phyloP scores from a whole-genome alignment of 2,888 invertebrate species.

The Subacronicta megacephala region DNA sequence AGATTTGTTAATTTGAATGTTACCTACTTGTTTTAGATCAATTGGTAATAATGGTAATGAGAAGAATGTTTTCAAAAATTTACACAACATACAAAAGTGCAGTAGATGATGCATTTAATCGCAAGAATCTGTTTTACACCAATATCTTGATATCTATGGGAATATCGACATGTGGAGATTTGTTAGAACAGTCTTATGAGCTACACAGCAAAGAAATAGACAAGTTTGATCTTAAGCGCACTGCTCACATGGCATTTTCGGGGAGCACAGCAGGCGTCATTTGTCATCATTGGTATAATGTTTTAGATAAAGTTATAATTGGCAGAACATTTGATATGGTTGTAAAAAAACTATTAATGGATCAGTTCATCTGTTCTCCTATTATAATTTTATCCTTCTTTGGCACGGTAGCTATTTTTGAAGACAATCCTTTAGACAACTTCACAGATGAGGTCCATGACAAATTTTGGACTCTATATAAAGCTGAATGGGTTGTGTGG shows the following conservation, averaged over 20 bases:
- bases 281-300: slow-evolving; percentile 96
- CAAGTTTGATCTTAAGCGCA: slow-evolving; percentile 90
- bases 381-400: slow-evolving; percentile 94
- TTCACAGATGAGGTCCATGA: slow-evolving; percentile 91
- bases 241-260: slow-evolving; percentile 93
- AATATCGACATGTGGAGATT: slow-evolving; percentile 94
- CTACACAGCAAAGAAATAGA: slow-evolving; percentile 88
- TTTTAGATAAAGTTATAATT: slow-evolving; percentile 92
- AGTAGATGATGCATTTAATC: slow-evolving; percentile 85
- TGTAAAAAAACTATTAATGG: slow-evolving; percentile 94
- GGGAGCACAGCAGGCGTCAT: slow-evolving; percentile 94
- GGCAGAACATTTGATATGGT: slow-evolving; percentile 92
- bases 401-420: slow-evolving; percentile 92
- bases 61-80: slow-evolving; percentile 71
- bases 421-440: slow-evolving; percentile 90
- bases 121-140: slow-evolving; percentile 93
- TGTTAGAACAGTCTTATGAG: slow-evolving; percentile 95
- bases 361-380: slow-evolving; percentile 96
- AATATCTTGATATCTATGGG: slow-evolving; percentile 94
- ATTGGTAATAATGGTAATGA: slow-evolving; percentile 64
- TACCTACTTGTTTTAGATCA: slow-evolving; percentile 71
- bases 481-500: slow-evolving; percentile 97
- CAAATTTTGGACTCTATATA: slow-evolving; percentile 94
- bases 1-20: slow-evolving; percentile 40
- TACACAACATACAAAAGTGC: slow-evolving; percentile 68